These are phyloP conservation scores for Drosophila falleni DNA, from an alignment of 2,888 invertebrate species.

Conservation along the genomic window DNA sequence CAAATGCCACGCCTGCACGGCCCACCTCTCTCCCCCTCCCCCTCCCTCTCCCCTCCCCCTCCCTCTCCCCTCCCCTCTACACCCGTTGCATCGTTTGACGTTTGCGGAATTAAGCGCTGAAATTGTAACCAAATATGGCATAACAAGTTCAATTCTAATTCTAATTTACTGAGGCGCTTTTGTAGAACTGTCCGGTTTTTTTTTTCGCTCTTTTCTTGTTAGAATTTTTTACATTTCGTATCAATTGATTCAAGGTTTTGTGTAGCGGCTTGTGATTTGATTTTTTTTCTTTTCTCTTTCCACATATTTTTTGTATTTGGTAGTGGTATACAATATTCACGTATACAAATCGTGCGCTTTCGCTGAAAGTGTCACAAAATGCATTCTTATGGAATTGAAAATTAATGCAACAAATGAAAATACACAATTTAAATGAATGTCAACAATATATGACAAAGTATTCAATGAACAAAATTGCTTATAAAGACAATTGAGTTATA, in stretches of 20 bases:
- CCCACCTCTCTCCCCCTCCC: not conserved
- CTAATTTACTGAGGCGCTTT: slow-evolving; percentile 61
- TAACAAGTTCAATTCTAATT: slow-evolving; percentile 80
- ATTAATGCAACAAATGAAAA: slow-evolving; percentile 51
- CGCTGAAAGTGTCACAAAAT: slow-evolving; percentile 66
- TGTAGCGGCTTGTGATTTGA: slow-evolving; percentile 70
- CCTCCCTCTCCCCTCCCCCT: not conserved
- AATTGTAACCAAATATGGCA: slow-evolving; percentile 79
- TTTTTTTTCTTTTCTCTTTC: slow-evolving; percentile 8
- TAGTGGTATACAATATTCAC: slow-evolving; percentile 33
- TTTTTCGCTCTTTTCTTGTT: slow-evolving; percentile 42
- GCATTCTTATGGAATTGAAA: slow-evolving; percentile 76
- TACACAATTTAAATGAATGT: slow-evolving; percentile 37
- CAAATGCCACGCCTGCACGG: slow-evolving; percentile 38
- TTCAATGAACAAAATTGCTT: slow-evolving; percentile 6
- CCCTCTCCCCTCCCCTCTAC: not conserved
- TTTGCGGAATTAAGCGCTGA: slow-evolving; percentile 82
- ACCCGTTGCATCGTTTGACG: slow-evolving; percentile 59
- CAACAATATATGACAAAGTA: slow-evolving; percentile 17
- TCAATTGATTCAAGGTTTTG: slow-evolving; percentile 80
- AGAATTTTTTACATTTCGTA: slow-evolving; percentile 70
- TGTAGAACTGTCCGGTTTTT: slow-evolving; percentile 55
- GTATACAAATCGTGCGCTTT: slow-evolving; percentile 71
- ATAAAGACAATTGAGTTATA: slow-evolving; percentile 2
- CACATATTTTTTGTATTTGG: slow-evolving; percentile 15